Percentiles rank a stretch among this genome's conserved stretches.
These are phyloP conservation scores for Mohoua ochrocephala DNA, from an alignment of 2,113 vertebrate genomes.

Conservation along the genomic window DNA sequence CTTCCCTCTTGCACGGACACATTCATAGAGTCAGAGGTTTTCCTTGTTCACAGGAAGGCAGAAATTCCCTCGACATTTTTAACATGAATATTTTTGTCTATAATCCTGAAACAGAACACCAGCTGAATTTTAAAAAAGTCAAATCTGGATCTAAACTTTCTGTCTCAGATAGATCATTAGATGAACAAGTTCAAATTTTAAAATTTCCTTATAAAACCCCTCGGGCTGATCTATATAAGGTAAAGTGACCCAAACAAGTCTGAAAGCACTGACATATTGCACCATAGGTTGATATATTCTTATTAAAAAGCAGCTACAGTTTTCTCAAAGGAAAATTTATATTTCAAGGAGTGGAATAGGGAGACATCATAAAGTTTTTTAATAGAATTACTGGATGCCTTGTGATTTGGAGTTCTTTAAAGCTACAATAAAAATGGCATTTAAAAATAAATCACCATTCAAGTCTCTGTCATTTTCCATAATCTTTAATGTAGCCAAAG, in stretches of 20 bases:
- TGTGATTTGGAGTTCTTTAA: conserved; percentile 8
- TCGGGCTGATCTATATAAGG: not conserved
- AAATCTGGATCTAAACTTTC: not conserved
- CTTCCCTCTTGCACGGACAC: not conserved
- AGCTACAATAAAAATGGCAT: not conserved
- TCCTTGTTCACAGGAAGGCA: not conserved
- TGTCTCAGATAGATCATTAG: not conserved
- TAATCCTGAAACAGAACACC: not conserved
- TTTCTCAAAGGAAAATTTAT: conserved; percentile 10
- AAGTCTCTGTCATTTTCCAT: not conserved
- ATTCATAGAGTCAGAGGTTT: not conserved
- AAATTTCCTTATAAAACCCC: not conserved
- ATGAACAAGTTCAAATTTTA: not conserved
- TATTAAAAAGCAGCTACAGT: not conserved
- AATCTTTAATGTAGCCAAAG: not conserved
- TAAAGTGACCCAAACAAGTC: not conserved
- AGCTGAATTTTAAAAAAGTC: not conserved
- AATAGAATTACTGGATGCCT: conserved; percentile 25
- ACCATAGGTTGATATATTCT: not conserved
- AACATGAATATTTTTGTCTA: not conserved
- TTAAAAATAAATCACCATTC: conserved; percentile 14
- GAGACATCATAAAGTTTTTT: conserved; percentile 5
- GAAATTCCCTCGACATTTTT: not conserved
- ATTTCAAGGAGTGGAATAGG: not conserved
- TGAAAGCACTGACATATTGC: not conserved